Percentiles rank a stretch among this genome's conserved stretches.
These are phyloP conservation scores for Cheilosia vulpina DNA, from an alignment of 2,888 invertebrate genomes.

Conservation along the genomic window DNA sequence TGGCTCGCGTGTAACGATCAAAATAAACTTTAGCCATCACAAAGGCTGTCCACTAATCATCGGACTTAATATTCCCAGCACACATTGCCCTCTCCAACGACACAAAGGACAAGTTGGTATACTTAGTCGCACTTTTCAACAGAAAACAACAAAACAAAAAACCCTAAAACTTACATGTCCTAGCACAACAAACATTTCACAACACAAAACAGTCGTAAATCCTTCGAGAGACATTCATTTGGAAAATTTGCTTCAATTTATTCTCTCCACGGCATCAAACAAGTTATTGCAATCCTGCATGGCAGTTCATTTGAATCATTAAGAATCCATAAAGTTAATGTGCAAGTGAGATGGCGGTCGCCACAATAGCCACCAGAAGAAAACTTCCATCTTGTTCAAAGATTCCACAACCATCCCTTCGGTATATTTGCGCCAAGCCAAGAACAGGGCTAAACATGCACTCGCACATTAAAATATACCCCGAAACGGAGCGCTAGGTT, in stretches of 20 bases:
- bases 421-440: neutral
- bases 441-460: constrained; percentile 26
- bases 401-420: constrained; percentile 26
- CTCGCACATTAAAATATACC: constrained; percentile 45
- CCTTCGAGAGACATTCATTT: constrained; percentile 66
- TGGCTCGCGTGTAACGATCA: constrained; percentile 57
- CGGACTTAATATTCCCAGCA: constrained; percentile 63
- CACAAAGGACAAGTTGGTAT: constrained; percentile 23
- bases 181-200: constrained; percentile 33
- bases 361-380: constrained; percentile 12
- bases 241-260: constrained; percentile 72
- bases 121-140: constrained; percentile 42
- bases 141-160: constrained; percentile 42
- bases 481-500: constrained; percentile 14
- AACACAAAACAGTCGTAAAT: constrained; percentile 64
- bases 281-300: constrained; percentile 45
- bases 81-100: constrained; percentile 34
- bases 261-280: constrained; percentile 47
- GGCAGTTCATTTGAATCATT: constrained; percentile 70
- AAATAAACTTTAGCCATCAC: constrained; percentile 68
- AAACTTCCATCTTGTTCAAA: constrained; percentile 37
- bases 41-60: constrained; percentile 57
- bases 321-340: constrained; percentile 72
- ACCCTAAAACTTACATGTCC: constrained; percentile 33
- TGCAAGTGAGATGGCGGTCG: constrained; percentile 45